Base-by-base conservation (phyloP, 1,140 invertebrate species). In the Penaeus vannamei region DNA sequence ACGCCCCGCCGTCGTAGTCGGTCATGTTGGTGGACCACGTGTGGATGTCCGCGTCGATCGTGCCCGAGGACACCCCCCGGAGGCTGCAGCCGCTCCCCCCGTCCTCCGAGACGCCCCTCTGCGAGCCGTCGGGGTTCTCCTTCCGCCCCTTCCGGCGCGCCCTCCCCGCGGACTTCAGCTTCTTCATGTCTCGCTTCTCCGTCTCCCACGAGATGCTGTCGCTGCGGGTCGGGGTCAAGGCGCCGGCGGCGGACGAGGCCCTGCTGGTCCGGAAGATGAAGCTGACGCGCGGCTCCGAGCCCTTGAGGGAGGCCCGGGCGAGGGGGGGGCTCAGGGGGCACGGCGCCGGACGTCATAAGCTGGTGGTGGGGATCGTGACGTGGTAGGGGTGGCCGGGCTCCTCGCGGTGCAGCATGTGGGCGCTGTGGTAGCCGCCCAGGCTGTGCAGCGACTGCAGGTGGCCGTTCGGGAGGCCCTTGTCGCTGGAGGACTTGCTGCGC, bases 1-100 rank as follows among this genome's bases (percentile, higher is more conserved):
- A 88, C 80, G 86, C 86, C 64, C 86, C 86, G 20, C 86, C 86
- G 26, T 88, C 86, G 62, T 88, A 88, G 64, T 88, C 86, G 22
- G 86, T 88, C 1, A 81, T 88, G 46, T 88, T 88, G n/a, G 86
- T 88, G 22, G 86, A 88, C 86, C 86, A 88, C 22, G 86, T 88
- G 80, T 88, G 86, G n/a, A 88, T 60, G 80, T 88, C 86, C n/a
- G 86, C 86, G 53, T 88, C 86, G 10, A 83, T n/a, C 8, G 81
- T 83, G 60, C 81, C 86, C 17, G 86, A 83, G 26, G 86, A 88
- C 42, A 76, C 80, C 66, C 64, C 86, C n/a, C 86, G 46, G 61
- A 76, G 64, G 80, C 86, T 88, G 64, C 86, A 84, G 22, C 80
- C 80, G 32, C 86, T 88, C 0, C 26, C 46, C 8, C 8, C 53